Percentiles rank a stretch among this genome's conserved stretches.
Evolutionary conservation across 2,797 vertebrate species (phyloP).

Genomic region (Dipus sagitta): DNA sequence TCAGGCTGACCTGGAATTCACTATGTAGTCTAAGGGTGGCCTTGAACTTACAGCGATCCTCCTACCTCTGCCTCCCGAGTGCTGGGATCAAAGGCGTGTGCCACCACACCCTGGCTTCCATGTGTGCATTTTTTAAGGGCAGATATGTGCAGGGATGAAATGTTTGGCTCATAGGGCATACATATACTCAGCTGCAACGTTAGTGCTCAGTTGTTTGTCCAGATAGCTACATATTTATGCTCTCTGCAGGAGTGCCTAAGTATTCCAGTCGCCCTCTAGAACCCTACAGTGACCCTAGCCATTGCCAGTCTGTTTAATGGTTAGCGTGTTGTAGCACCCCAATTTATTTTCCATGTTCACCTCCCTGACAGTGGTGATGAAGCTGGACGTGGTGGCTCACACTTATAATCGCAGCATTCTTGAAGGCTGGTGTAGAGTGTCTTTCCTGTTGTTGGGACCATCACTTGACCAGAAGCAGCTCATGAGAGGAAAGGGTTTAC

Average conservation of each 20-base stretch:
- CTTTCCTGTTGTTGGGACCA: too few species aligned
- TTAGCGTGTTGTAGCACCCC: neutral
- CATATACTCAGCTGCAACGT: neutral
- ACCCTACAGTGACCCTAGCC: neutral
- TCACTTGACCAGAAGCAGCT: too few species aligned
- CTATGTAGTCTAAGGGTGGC: too few species aligned
- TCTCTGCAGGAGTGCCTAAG: neutral
- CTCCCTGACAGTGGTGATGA: neutral
- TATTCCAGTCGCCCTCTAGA: neutral
- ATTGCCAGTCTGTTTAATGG: neutral
- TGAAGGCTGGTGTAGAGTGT: too few species aligned
- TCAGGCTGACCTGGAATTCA: too few species aligned
- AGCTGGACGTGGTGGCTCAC: neutral
- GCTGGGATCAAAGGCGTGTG: too few species aligned
- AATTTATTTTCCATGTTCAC: neutral
- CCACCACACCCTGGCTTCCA: too few species aligned
- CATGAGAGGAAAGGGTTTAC: too few species aligned
- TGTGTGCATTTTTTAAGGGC: neutral
- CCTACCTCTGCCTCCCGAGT: too few species aligned
- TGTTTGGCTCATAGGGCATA: neutral
- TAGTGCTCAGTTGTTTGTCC: neutral
- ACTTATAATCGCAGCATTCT: neutral
- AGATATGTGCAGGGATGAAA: neutral
- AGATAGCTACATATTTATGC: neutral
- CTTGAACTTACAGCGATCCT: too few species aligned